These are phyloP conservation scores for Acropternis orthonyx DNA, from an alignment of 2,797 vertebrate genomes.

Conservation along the genomic window DNA sequence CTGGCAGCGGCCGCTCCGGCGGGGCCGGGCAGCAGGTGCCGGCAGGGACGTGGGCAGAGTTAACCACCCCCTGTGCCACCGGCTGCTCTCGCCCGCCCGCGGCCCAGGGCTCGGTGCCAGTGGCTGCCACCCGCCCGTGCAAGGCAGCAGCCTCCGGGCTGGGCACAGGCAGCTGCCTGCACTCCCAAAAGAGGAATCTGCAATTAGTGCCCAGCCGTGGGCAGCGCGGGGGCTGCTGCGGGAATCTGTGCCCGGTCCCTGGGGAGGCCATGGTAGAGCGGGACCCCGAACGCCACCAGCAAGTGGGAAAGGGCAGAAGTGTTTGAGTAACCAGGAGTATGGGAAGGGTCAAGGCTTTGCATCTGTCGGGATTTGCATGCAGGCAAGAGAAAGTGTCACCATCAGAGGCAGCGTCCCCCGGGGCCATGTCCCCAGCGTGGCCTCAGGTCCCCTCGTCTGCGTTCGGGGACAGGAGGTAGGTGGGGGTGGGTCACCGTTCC, in stretches of 20 bases:
- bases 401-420: rapidly evolving
- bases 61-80: neutral
- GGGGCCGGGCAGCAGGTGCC: conserved; percentile 26
- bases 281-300: neutral
- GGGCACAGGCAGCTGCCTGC: neutral
- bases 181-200: neutral
- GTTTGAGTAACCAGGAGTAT: rapidly evolving
- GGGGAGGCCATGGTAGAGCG: neutral
- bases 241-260: neutral
- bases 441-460: neutral
- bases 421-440: neutral
- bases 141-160: neutral
- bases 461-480: neutral
- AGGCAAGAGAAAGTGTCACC: neutral
- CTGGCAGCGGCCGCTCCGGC: neutral
- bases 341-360: neutral
- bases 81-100: conserved; percentile 23
- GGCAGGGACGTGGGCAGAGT: neutral
- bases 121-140: neutral
- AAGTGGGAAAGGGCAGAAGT: neutral
- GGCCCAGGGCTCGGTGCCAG: neutral
- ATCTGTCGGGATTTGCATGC: neutral
- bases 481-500: neutral
- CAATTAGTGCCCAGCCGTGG: neutral
- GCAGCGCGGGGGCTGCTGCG: rapidly evolving